Evolutionary conservation across 2,113 vertebrate species (phyloP), one percentile per base, ranked within the genome.

Genomic region (Pluvialis apricaria): DNA sequence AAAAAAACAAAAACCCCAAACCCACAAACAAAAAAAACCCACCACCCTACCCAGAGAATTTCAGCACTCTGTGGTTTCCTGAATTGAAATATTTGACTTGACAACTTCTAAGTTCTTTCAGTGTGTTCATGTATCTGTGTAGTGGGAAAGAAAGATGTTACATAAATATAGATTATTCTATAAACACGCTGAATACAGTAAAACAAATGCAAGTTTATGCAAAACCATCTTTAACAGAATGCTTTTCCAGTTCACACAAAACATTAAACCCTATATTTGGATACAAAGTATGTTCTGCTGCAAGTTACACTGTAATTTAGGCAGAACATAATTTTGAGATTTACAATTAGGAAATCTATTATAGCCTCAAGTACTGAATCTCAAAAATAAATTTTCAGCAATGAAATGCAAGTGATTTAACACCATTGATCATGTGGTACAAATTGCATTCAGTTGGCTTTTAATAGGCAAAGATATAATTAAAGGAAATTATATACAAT

Each of bases 401-500:
- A 60, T 82, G 80, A 97, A 96, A 96, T 95, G 68, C 24, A 80
- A 97, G 18, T 95, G 92, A 97, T 97, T 96, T 95, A 85, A 87
- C 44, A 89, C 66, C 82, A 95, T 38, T 84, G 94, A 96, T 97
- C 95, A 92, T 76, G 80, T 95, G 91, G 60, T 92, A 82, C 62
- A 83, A 92, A 96, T 93, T 71, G 71, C 79, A 91, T 92, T 97
- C 85, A 90, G 86, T 94, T 54, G n/a, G 60, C 69, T 95, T 97
- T 96, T 96, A 95, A 94, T 65, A 93, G 93, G 70, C 73, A 93
- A 88, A 94, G 88, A 92, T 95, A 92, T 94, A 96, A 96, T 97
- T 94, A 97, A 97, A 96, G 79, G 52, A 95, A 96, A 96, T 97
- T 96, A 96, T 81, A 92, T 94, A 88, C 71, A 92, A 94, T 93